Evolutionary conservation across 2,888 invertebrate species (phyloP), one percentile per base, ranked within the genome.

Genomic region (Fragum fragum): DNA sequence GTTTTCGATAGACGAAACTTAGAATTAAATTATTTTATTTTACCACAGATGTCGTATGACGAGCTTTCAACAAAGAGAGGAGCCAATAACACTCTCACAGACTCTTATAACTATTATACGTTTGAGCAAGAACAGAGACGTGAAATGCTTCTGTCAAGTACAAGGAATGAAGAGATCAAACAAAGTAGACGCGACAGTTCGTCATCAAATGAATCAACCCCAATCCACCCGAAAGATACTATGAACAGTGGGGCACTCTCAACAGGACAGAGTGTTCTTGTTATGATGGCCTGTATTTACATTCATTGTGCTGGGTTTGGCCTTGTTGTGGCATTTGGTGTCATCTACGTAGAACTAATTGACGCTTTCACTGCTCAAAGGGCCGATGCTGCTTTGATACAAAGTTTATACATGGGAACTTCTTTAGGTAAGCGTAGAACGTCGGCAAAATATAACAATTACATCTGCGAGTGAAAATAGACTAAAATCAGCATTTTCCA

Each of bases 301-400:
- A 21, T 78, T 18, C 66, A 69, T 3, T 39, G 72, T 14, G 39
- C 57, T 1, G 26, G 36, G 1, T 68, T 73, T 57, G 83, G 83
- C 18, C 36, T 80, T 57, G 63, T 39, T n/a, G 59, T 68, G 7
- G 72, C 75, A 0, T 69, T 80, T 57, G 80, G 83, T 2, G 75
- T 84, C 0, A 76, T 84, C 16, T 84, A 81, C 36, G 83, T 84
- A 1, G 80, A 80, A 28, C 57, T 84, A 9, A 75, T 84, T 42
- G 39, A 47, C 0, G 72, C 42, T 14, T 78, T 84, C 29, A 42
- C 74, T 36, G 36, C 78, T 42, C 68, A 69, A 16, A 55, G 74
- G n/a, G 71, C 83, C 6, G 68, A 78, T 16, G 83, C 80, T 7
- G 83, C 83, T 1, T 61, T 80, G n/a, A 75, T 81, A 42, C 80